Evolutionary conservation across 2,888 invertebrate species (phyloP), one percentile per base, ranked within the genome.

Genomic region (Eristalinus sepulchralis): DNA sequence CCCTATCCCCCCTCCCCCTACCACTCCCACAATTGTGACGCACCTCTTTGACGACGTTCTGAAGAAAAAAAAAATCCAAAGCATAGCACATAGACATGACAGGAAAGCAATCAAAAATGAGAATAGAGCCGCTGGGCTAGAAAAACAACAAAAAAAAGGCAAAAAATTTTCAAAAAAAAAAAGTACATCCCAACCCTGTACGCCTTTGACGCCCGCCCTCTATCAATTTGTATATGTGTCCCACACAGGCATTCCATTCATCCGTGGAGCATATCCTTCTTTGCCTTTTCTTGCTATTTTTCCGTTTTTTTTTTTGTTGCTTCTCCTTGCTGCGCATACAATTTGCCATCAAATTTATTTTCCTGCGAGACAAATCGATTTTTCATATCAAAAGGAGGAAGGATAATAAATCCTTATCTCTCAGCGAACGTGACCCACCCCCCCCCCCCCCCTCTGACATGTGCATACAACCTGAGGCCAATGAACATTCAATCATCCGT

Each of bases 401-500:
- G 57, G 57, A 24, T 57, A 57, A 57, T 57, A 57, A 57, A 57
- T 57, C 13, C 24, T 57, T 24, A 22, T 57, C 57, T 57, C 57
- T 22, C 8, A 57, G 20, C 55, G 55, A 57, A 57, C 10, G 10
- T 1, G 13, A 0, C 9, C 20, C 1, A n/a, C 8, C 17, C 17
- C 1, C 17, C 10, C 9, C 20, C 1, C 47, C 8, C 17, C 17
- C 1, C 17, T 17, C 17, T 8, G 22, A 39, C 33, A 70, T 63
- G 70, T 63, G 77, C 36, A 71, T 53, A 64, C 63, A 33, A 57
- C 78, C 71, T 47, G 1, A 17, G 71, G 63, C 60, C 22, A 57
- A 55, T 57, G 63, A 78, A 63, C 53, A 64, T 71, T 71, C 70
- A 71, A 71, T 71, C 71, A 71, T 34, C 33, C 59, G 22, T 59